A percentile compares a stretch with the other conserved stretches of the same genome.
Conservation (phyloP, 2,113 vertebrate genomes). For the Carlito syrichta region DNA sequence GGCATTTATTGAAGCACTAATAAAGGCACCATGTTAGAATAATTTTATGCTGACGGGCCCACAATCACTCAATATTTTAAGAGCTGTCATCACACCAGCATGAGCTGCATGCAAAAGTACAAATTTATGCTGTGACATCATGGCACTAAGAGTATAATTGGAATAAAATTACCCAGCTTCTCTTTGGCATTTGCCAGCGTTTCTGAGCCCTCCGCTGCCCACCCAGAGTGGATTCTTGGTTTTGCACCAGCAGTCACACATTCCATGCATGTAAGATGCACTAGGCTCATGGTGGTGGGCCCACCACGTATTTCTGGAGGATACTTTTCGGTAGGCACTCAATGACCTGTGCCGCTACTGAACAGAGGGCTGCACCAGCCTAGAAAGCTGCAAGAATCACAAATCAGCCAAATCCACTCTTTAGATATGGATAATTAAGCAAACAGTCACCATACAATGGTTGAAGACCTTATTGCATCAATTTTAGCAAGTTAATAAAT, state of each 20-base stretch:
- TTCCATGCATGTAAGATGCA: conserved; percentile 70
- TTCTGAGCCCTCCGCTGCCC: conserved; percentile 78
- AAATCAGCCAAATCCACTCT: conserved; percentile 76
- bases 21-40: conserved; percentile 88
- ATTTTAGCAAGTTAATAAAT: conserved; percentile 81
- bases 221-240: conserved; percentile 68
- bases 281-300: conserved; percentile 66
- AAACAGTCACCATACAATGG: conserved; percentile 76
- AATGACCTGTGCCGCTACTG: conserved; percentile 78
- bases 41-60: conserved; percentile 89
- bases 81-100: conserved; percentile 88
- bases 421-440: conserved; percentile 83
- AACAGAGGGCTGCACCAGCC: conserved; percentile 54
- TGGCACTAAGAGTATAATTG: conserved; percentile 86
- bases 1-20: conserved; percentile 89
- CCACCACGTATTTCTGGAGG: conserved; percentile 75
- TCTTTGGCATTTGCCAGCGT: conserved; percentile 69
- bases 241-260: background rate
- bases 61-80: conserved; percentile 90
- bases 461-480: conserved; percentile 73
- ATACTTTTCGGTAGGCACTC: conserved; percentile 74
- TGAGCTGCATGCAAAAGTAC: conserved; percentile 87
- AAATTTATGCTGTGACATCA: conserved; percentile 90
- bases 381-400: conserved; percentile 76
- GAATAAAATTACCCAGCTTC: conserved; percentile 87